These are phyloP conservation scores for Andrena cerasifolii DNA, from an alignment of 1,140 invertebrate genomes.

Conservation along the genomic window DNA sequence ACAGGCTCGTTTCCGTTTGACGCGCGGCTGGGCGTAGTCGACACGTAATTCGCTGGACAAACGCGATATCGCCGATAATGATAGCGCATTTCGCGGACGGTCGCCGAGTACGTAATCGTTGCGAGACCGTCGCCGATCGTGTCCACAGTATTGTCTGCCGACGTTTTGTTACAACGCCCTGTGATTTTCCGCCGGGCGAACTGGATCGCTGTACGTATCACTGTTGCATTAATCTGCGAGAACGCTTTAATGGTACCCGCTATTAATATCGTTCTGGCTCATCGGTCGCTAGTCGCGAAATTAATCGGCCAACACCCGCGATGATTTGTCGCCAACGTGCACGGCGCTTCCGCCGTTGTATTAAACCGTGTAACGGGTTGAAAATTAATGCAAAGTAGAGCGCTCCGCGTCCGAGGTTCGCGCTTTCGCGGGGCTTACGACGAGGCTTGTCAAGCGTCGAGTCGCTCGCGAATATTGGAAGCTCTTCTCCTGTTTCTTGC, in stretches of 20 bases:
- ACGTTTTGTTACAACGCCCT: not conserved
- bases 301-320: not conserved
- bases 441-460: too few relatives aligned
- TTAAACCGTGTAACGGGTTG: too few relatives aligned
- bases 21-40: not conserved
- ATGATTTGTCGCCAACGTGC: too few relatives aligned
- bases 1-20: conserved; percentile 12
- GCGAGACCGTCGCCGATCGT: too few relatives aligned
- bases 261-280: conserved; percentile 5
- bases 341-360: too few relatives aligned
- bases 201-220: not conserved
- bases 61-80: conserved; percentile 9
- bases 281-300: not conserved
- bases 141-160: not conserved
- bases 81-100: not conserved
- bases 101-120: conserved; percentile 1
- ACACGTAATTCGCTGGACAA: not conserved
- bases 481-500: too few relatives aligned
- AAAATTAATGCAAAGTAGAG: too few relatives aligned
- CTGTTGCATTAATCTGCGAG: not conserved
- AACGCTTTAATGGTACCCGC: not conserved
- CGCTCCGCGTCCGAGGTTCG: too few relatives aligned
- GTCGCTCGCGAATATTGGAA: too few relatives aligned
- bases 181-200: not conserved
- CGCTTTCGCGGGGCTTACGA: too few relatives aligned